Evolutionary conservation across 2,888 invertebrate genomes (phyloP).

Genomic region (Phengaris alcon): DNA sequence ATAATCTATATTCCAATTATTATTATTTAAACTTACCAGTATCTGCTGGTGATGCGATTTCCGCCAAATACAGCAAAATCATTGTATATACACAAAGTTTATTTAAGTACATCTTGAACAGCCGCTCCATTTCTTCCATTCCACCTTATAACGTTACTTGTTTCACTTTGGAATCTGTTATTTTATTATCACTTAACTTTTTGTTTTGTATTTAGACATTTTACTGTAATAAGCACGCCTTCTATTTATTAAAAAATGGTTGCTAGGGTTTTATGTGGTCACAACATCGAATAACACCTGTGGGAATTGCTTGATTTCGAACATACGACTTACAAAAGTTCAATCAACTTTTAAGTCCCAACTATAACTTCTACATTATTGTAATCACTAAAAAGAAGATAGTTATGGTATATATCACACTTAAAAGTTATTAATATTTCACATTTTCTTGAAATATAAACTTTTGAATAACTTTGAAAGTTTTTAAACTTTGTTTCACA

Average conservation of each 20-base stretch:
- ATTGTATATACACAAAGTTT: conserved; percentile 51
- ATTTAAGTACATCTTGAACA: conserved; percentile 61
- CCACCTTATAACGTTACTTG: conserved; percentile 45
- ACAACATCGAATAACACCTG: conserved; percentile 73
- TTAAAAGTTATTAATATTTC: background rate
- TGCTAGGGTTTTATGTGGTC: conserved; percentile 67
- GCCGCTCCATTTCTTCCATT: conserved; percentile 74
- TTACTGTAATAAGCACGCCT: conserved; percentile 27
- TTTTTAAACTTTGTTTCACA: conserved; percentile 64
- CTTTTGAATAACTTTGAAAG: conserved; percentile 56
- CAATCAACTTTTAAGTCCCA: conserved; percentile 67
- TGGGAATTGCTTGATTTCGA: conserved; percentile 60
- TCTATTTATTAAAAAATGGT: conserved; percentile 51
- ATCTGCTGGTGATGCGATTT: conserved; percentile 51
- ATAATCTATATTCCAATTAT: background rate
- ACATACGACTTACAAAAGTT: conserved; percentile 60
- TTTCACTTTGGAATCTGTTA: conserved; percentile 21
- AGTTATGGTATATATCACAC: background rate
- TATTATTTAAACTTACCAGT: conserved; percentile 52
- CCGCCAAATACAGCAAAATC: conserved; percentile 47
- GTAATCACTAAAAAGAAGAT: background rate
- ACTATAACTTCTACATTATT: conserved; percentile 34
- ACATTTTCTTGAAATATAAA: conserved; percentile 38
- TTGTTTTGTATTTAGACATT: conserved; percentile 28
- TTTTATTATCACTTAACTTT: background rate